These are phyloP conservation scores for Chrysochloris asiatica DNA, from an alignment of 2,113 vertebrate genomes.

Conservation along the genomic window DNA sequence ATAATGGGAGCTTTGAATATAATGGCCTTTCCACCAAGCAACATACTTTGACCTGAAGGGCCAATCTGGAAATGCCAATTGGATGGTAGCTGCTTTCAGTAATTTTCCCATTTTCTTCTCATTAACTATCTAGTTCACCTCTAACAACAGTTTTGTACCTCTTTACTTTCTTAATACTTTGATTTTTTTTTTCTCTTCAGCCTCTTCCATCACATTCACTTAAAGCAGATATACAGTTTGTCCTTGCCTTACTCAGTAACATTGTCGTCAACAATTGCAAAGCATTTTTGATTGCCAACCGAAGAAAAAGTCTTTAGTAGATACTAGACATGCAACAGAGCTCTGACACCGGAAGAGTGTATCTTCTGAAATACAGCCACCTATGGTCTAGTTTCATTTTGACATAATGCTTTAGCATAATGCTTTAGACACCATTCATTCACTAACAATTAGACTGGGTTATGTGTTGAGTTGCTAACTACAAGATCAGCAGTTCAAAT, in stretches of 20 bases:
- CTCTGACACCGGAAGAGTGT: neutral
- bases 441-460: no score
- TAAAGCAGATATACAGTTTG: neutral
- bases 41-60: neutral
- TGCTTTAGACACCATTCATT: neutral
- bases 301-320: neutral
- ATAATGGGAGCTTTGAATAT: neutral
- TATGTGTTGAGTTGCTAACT: no score
- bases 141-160: neutral
- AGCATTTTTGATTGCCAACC: neutral
- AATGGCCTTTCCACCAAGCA: neutral
- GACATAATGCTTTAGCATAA: neutral
- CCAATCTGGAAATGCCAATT: neutral
- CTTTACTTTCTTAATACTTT: neutral
- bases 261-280: neutral
- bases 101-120: slow-evolving; percentile 21
- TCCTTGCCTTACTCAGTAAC: neutral
- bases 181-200: neutral
- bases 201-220: neutral
- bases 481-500: no score
- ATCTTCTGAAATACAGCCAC: neutral
- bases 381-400: neutral
- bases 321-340: neutral
- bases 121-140: slow-evolving; percentile 1
- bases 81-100: neutral